Evolutionary conservation across 2,797 vertebrate species (phyloP), one percentile per base, ranked within the genome.

Genomic region (Nannoperca australis): DNA sequence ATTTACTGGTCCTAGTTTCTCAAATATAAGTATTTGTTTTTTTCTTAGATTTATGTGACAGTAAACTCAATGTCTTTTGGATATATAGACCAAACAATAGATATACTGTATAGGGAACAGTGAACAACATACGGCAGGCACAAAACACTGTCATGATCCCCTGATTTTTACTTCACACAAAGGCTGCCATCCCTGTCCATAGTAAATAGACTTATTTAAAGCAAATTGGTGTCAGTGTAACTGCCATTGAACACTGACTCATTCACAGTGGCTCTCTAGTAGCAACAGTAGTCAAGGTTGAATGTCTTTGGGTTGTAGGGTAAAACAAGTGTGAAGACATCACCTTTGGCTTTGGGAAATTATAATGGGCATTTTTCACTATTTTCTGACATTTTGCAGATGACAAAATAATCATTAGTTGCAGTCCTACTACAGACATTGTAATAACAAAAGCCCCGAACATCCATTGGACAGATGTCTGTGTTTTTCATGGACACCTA

Each of bases 251-350:
- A 9, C 15, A 55, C 15, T 10, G 53, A 55, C 15, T 18, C 0
- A 9, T 10, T 4, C 17, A 55, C 54, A 32, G 9, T 18, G 4
- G 4, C 27, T 32, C 27, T 0, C 8, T 1, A 17, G 0, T 1
- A 53, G 1, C 6, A 1, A 1, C 0, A 27, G 3, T 6, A 30
- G 51, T 30, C 34, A 34, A 34, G 34, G 7, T 34, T 15, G 0
- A 62, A 54, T 45, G 15, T 51, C 3, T 54, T 44, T 24, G 3
- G 14, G 22, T 5, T 53, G 50, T 5, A 7, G n/a, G 30, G 65
- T 58, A 13, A 74, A 68, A 22, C 9, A 58, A 36, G 13, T 7
- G 2, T 49, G 11, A 24, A 44, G 36, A 30, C 49, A 24, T 51
- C 10, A 7, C 2, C 10, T 3, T 30, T 3, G 34, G 24, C 10